Base-by-base conservation (phyloP, 1,140 invertebrate genomes). In the Lasaia peninsularis region DNA sequence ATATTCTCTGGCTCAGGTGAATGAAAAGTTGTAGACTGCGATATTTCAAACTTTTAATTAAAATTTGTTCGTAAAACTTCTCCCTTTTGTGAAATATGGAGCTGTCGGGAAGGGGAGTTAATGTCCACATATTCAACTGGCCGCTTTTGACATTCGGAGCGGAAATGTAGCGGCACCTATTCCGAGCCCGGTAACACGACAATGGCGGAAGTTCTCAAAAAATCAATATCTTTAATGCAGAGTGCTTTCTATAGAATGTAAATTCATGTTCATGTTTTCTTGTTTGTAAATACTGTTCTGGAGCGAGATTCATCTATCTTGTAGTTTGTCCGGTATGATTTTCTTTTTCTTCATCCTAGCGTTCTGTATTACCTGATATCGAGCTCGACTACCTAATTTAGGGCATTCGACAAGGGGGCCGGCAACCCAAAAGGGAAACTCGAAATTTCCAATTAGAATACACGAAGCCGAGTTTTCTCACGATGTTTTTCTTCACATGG, bases 31-130 rank as follows among this genome's bases (percentile, higher is more conserved):
- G 16, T 21, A 20, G 18, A 20, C 1, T 18, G 40, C 12, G 8
- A 7, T 21, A n/a, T 20, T 48, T 48, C 18, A 48, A 48, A 48
- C 2, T 48, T 48, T 48, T 48, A 44, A 44, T 44, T 44, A 44
- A 44, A 44, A 44, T 20, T 44, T 44, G 40, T 20, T 10, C 40
- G 40, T 44, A 11, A 44, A 44, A 44, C 18, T 44, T 44, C 40
- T 44, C 4, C 18, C 14, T 9, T 20, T 44, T 44, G 40, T 44
- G 40, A 44, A 44, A 18, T 44, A 20, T 40, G 14, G n/a, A 14
- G 14, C 12, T 4, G 35, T 5, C 11, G 14, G 14, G 12, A 16
- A 18, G 37, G 16, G 14, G 12, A 44, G 40, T 21, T 48, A 5
- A 21, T 11, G 6, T 48, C 9, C 18, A 11, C 40, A n/a, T 10